phyloP scores from a whole-genome alignment of 2,113 vertebrate species.

The Cercocebus atys region DNA sequence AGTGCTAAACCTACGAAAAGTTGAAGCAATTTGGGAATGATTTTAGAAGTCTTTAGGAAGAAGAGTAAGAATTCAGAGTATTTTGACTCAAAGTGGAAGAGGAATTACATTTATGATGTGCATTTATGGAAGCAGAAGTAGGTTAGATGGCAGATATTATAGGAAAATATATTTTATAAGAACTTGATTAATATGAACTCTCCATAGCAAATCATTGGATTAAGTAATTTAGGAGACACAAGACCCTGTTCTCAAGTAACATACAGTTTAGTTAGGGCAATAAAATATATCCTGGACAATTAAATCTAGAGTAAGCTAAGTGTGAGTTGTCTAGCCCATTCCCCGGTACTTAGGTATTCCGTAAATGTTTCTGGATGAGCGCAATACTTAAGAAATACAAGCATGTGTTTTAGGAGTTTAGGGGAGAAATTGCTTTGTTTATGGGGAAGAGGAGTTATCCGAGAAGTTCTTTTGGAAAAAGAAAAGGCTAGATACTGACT shows the following conservation, averaged over 20 bases:
- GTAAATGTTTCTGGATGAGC: neutral
- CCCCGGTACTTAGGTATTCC: neutral
- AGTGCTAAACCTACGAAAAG: neutral
- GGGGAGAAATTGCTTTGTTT: neutral
- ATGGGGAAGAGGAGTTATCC: neutral
- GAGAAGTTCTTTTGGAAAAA: neutral
- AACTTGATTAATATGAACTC: conserved; percentile 29
- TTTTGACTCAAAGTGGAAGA: conserved; percentile 1
- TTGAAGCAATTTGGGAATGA: neutral
- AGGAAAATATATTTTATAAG: conserved; percentile 11
- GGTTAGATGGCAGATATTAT: neutral
- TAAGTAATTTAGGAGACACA: neutral
- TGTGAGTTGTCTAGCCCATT: neutral
- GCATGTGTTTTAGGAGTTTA: neutral
- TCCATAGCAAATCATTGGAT: neutral
- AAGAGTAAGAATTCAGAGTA: neutral
- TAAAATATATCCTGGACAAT: neutral
- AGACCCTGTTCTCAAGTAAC: neutral
- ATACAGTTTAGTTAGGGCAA: neutral
- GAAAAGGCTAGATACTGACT: neutral
- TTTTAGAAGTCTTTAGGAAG: neutral
- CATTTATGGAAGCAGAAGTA: conserved; percentile 27
- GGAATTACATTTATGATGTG: neutral
- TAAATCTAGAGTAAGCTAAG: neutral
- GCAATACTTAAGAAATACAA: neutral